Conservation (phyloP, 2,888 invertebrate species). For the Cephus sareptanus region DNA sequence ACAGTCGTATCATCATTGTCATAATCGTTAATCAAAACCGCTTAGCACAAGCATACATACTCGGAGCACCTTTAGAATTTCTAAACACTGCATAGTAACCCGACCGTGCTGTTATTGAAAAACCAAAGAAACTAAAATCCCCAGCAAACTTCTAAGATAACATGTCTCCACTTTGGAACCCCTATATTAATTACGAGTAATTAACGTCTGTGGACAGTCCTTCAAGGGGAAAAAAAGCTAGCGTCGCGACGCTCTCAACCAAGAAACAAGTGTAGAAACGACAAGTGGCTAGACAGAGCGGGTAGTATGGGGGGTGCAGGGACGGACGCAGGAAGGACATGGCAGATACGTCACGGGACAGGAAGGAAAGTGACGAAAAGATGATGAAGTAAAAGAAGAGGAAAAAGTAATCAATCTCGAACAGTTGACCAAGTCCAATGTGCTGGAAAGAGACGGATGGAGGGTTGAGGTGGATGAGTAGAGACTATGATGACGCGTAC, state of each 20-base stretch:
- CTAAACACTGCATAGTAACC: background rate
- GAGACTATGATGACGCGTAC: background rate
- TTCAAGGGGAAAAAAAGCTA: background rate
- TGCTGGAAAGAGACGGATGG: background rate
- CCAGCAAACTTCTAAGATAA: background rate
- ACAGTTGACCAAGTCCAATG: conserved; percentile 17
- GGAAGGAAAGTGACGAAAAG: background rate
- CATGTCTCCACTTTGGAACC: background rate
- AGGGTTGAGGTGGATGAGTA: conserved; percentile 9
- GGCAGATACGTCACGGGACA: background rate
- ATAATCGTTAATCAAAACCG: background rate
- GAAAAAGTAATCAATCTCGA: conserved; percentile 33
- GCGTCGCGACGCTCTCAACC: background rate
- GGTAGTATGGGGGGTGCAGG: background rate
- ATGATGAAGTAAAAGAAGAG: background rate
- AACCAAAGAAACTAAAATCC: background rate
- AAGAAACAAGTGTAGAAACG: background rate
- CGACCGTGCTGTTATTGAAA: background rate
- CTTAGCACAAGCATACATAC: background rate
- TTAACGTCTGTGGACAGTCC: background rate
- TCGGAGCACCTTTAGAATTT: background rate
- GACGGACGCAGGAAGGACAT: background rate
- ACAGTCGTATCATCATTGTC: background rate
- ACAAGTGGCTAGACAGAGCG: background rate
- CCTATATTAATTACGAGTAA: background rate